A percentile compares a stretch with the other conserved stretches of the same genome.
Conservation (phyloP, 2,888 invertebrate genomes). For the Iselma pallidipennis region DNA sequence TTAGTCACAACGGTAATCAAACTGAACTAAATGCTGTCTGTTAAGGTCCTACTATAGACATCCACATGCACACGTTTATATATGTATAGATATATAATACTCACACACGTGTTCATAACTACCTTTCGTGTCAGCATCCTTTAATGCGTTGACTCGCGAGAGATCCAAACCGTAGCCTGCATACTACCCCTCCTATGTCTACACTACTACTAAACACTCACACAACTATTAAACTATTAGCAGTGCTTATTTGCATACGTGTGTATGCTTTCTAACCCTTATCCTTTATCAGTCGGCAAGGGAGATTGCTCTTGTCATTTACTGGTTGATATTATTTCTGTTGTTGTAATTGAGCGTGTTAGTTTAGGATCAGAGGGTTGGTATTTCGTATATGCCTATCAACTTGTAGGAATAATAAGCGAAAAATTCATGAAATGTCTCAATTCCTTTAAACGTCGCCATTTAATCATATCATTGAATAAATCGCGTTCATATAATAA, state of each 20-base stretch:
- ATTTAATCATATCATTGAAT: slow-evolving; percentile 21
- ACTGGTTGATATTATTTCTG: slow-evolving; percentile 19
- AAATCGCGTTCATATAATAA: slow-evolving; percentile 44
- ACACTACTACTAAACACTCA: slow-evolving; percentile 20
- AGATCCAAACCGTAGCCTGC: slow-evolving; percentile 40
- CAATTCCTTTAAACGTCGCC: slow-evolving; percentile 4
- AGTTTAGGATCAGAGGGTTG: slow-evolving; percentile 14
- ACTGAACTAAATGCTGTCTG: slow-evolving; percentile 45
- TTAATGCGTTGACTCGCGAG: slow-evolving; percentile 39
- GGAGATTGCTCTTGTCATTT: slow-evolving; percentile 11
- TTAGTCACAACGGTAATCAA: slow-evolving; percentile 47
- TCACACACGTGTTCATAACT: slow-evolving; percentile 51
- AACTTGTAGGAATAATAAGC: too few relatives aligned
- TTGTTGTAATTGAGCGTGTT: slow-evolving; percentile 21
- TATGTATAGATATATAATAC: too few relatives aligned
- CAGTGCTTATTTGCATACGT: slow-evolving; percentile 45
- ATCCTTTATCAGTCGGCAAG: slow-evolving; percentile 11
- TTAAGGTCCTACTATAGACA: slow-evolving; percentile 28
- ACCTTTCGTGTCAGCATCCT: slow-evolving; percentile 42
- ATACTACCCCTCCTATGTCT: slow-evolving; percentile 34
- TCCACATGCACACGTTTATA: not conserved
- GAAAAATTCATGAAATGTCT: slow-evolving; percentile 11
- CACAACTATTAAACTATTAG: slow-evolving; percentile 49
- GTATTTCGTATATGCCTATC: too few relatives aligned
- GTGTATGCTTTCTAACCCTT: slow-evolving; percentile 13